Evolutionary conservation across 2,113 vertebrate species (phyloP), one percentile per base, ranked within the genome.

Genomic region (Notarius lentiginosus): DNA sequence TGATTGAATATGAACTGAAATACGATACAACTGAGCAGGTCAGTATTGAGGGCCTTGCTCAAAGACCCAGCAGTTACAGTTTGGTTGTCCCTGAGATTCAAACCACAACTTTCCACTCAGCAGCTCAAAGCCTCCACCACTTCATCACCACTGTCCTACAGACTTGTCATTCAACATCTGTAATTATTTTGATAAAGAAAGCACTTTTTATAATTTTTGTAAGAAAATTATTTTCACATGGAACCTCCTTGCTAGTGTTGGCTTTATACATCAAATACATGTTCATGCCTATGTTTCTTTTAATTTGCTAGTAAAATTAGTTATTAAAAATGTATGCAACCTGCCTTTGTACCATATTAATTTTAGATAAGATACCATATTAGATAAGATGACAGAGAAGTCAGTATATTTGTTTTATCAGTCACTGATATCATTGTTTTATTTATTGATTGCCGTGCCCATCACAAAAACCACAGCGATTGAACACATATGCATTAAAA

Each of bases 401-500:
- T 79, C 9, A 10, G 55, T 58, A 58, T 58, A 30, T 70, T 83
- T 70, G 63, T 70, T 18, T 55, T 83, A 75, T 51, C n/a, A n/a
- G 4, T 75, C 72, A 61, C 12, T 70, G 47, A 34, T 34, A 49
- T 73, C 20, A 15, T 10, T 10, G 27, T 49, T 58, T 47, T 75
- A n/a, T 70, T n/a, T 49, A 85, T 63, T 63, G 72, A 79, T 65
- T 30, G 17, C 56, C 20, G 18, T 85, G 60, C 22, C n/a, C 18
- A 79, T n/a, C 47, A 63, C 34, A 61, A 85, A 58, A 77, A 24
- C 47, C 41, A 76, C 55, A 51, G 3, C 14, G 12, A 85, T n/a
- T 73, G 24, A 63, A 73, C 27, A 41, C 53, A 12, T 51, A 66
- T 58, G 65, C 6, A 65, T 81, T 63, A 85, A 73, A 81, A 75